Conservation (phyloP, 2,888 invertebrate genomes). For the Tricholauxania praeusta region DNA sequence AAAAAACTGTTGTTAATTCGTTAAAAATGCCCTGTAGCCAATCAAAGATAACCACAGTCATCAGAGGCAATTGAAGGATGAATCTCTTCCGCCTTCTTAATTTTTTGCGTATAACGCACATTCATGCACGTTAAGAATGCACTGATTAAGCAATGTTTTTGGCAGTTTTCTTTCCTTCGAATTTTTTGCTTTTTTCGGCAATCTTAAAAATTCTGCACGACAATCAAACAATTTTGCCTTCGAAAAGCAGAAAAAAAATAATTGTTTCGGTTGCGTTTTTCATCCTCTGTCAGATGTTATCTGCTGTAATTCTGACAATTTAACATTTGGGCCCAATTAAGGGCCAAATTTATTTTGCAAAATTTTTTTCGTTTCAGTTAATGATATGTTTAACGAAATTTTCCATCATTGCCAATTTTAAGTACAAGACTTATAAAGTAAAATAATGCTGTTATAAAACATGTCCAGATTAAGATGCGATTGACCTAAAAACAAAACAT, state of each 20-base stretch:
- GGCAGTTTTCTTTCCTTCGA: constrained; percentile 1
- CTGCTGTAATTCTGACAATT: constrained; percentile 52
- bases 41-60: constrained; percentile 30
- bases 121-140: constrained; percentile 21
- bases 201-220: constrained; percentile 22
- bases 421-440: too few species aligned
- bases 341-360: constrained; percentile 55
- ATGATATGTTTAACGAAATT: neutral
- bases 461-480: too few species aligned
- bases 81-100: constrained; percentile 14
- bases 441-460: too few species aligned
- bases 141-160: constrained; percentile 34
- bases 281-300: constrained; percentile 23
- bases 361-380: neutral
- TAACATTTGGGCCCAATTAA: constrained; percentile 61
- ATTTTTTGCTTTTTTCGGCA: neutral
- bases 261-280: too few species aligned
- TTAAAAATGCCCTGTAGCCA: constrained; percentile 22
- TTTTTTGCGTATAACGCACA: neutral
- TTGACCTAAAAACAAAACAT: too few species aligned
- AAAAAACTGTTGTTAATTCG: constrained; percentile 28
- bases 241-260: neutral
- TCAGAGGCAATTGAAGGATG: constrained; percentile 23
- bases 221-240: constrained; percentile 2
- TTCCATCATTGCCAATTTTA: too few species aligned